Base-by-base conservation (phyloP, 2,888 invertebrate species). In the Dryomyza anilis region DNA sequence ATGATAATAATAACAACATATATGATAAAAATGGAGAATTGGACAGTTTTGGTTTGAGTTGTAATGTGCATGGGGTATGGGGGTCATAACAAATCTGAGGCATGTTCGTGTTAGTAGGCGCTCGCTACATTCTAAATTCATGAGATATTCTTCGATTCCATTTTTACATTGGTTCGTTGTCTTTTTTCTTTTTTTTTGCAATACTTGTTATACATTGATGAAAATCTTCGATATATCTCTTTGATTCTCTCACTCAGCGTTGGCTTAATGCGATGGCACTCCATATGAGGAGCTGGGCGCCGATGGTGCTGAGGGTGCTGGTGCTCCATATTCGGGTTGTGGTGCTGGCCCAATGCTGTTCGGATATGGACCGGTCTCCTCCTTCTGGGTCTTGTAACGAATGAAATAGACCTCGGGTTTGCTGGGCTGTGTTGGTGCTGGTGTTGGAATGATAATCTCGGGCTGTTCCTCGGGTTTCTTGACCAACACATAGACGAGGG, bases 391-490 rank as follows among this genome's bases (percentile, higher is more conserved):
- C 85, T 90, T 91, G 84, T 91, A 91, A 76, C 89, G 86, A 80
- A 90, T 90, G 83, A 90, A 90, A 84, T 90, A 90, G 46, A 90
- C 90, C 83, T 90, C 90, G 19, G 90, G 90, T 80, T 90, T 90
- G 85, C 89, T 89, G 63, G 90, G 90, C 77, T 90, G 89, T 58
- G 90, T 90, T 25, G 90, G 90, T 27, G 89, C 87, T 27, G 89
- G 88, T 14, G 90, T 90, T 2, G 90, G 90, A 19, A 90, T 86
- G 53, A 86, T 81, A 71, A 90, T 86, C 71, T 90, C 90, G 2
- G 90, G 90, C 67, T 87, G 87, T 71, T 90, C 90, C 74, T 90
- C 90, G 6, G 90, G 90, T 78, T 89, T 90, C 86, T 91, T 90
- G 65, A 90, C 90, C 80, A 91, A 82, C 63, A 91, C 91, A 81